Base-by-base conservation (phyloP, 2,797 vertebrate genomes). In the Fistularia tabacaria region DNA sequence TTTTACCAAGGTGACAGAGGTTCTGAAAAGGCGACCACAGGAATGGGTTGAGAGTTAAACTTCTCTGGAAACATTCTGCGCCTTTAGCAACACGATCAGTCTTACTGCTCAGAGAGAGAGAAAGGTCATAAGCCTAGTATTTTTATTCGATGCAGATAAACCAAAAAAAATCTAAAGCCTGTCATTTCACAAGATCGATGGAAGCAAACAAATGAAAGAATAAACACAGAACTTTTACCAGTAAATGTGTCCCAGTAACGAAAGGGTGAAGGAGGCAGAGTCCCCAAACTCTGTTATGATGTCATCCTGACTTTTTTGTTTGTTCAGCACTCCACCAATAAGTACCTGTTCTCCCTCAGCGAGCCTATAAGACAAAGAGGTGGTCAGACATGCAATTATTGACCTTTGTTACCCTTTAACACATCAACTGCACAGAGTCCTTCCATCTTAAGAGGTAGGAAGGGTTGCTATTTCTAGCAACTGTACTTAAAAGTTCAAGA, bases 61-160 rank as follows among this genome's bases (percentile, higher is more conserved):
- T 98, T 88, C 91, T 96, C 91, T 97, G 97, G 90, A 97, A 99
- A 93, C 97, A 99, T 89, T 99, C 97, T 6, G 96, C 94, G 81
- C 96, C 97, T 94, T 97, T 98, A 84, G 94, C 91, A 81, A 94
- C 92, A 66, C 97, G 93, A 83, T 99, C 96, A 54, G 97, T 98
- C 90, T 99, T 98, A 89, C 97, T 99, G 90, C 3, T 1, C 12
- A 59, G 36, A 43, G 13, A 54, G 7, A 38, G 8, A 9, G 3
- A 25, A 14, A 44, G 10, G 14, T 25, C 25, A 25, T 25, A 25
- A 5, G 25, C 2, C 25, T 25, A 3, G 2, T 25, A 3, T 25
- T 25, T 25, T 25, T 3, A 25, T 5, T 25, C 25, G 25, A 25
- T 25, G 25, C 2, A 25, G 5, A 25, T 25, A 25, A 25, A 25